Evolutionary conservation across 2,797 vertebrate genomes (phyloP).

Genomic region (Rhabdophis nuchalis): DNA sequence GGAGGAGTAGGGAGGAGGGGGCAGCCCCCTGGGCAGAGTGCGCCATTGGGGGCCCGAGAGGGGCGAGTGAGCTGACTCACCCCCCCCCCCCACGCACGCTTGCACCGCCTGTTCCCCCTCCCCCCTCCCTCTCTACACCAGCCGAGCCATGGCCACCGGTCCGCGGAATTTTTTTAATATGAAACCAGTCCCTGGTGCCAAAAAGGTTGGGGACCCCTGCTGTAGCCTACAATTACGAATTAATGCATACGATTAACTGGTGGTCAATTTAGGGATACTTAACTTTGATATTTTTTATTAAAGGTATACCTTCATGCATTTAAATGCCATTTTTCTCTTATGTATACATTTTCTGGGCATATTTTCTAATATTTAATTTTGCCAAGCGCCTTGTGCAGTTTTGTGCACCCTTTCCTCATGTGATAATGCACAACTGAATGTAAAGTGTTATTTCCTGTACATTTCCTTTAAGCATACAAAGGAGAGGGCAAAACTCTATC

Average conservation of each 20-base stretch:
- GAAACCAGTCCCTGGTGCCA: too few relatives aligned
- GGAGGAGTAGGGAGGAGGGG: too few relatives aligned
- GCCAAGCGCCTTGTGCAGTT: background rate
- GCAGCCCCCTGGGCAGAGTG: too few relatives aligned
- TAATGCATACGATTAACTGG: background rate
- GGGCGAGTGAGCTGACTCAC: too few relatives aligned
- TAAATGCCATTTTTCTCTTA: background rate
- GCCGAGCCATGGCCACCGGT: too few relatives aligned
- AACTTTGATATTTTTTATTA: background rate
- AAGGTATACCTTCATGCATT: background rate
- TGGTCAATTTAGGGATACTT: background rate
- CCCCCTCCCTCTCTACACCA: too few relatives aligned
- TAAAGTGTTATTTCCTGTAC: background rate
- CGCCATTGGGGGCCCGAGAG: too few relatives aligned
- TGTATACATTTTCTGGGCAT: background rate
- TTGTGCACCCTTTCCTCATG: background rate
- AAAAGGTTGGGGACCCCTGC: too few relatives aligned
- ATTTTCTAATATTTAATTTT: background rate
- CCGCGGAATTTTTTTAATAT: too few relatives aligned
- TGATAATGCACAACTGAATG: background rate
- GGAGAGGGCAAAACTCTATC: background rate
- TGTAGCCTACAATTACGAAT: background rate
- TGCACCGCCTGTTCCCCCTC: too few relatives aligned
- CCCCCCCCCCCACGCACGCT: too few relatives aligned
- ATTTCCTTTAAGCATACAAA: background rate